phyloP scores from a whole-genome alignment of 2,113 vertebrate genomes.

The Saccopteryx leptura region DNA sequence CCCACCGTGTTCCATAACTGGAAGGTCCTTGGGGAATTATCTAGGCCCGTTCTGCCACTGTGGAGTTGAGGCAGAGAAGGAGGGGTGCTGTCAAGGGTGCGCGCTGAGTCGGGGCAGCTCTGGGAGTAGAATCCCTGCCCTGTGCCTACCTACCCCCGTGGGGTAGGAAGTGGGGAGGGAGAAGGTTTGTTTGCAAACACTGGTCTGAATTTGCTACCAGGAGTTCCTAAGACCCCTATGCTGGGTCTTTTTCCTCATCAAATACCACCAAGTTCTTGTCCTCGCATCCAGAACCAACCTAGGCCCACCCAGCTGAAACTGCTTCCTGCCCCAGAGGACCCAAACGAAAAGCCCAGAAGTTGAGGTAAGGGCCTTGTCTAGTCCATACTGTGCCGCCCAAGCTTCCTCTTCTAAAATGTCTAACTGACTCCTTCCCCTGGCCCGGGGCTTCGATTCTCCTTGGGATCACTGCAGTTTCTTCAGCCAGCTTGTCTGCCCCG shows the following conservation, averaged over 20 bases:
- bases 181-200: background rate
- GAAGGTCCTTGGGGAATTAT: background rate
- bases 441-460: background rate
- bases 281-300: background rate
- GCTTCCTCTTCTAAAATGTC: background rate
- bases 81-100: background rate
- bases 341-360: background rate
- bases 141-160: background rate
- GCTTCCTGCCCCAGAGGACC: background rate
- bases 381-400: background rate
- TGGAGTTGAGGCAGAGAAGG: background rate
- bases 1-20: background rate
- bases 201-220: background rate
- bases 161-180: background rate
- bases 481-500: background rate
- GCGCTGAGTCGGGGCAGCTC: rapidly evolving
- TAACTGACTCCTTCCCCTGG: background rate
- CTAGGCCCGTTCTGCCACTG: background rate
- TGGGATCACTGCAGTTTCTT: background rate
- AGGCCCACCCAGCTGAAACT: background rate
- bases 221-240: background rate
- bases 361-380: background rate
- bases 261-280: background rate
- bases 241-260: background rate
- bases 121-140: background rate